Conservation (phyloP, 2,113 vertebrate genomes). For the Brachyhypopomus gauderio region DNA sequence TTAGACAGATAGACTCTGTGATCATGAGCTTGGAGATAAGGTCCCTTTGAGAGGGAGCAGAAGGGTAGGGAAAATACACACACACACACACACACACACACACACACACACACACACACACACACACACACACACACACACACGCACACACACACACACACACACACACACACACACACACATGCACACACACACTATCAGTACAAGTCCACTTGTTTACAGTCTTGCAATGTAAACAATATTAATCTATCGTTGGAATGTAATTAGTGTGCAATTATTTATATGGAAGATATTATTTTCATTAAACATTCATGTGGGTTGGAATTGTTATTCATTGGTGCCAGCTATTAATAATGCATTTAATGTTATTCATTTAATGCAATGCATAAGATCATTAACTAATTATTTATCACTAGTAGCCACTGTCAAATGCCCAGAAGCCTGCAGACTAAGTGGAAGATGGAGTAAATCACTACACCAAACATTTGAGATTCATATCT, state of each 20-base stretch:
- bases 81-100: constrained; percentile 34
- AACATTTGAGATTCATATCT: neutral
- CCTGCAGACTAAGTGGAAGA: neutral
- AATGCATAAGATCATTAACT: constrained; percentile 37
- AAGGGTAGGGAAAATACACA: constrained; percentile 31
- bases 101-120: constrained; percentile 28
- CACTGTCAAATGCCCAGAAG: neutral
- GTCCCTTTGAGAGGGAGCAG: constrained; percentile 69
- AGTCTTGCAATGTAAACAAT: constrained; percentile 38
- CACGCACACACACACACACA: constrained; percentile 28
- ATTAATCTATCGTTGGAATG: constrained; percentile 43
- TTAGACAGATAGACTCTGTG: constrained; percentile 75
- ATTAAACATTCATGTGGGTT: constrained; percentile 51
- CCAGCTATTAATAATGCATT: constrained; percentile 39
- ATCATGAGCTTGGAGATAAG: constrained; percentile 72
- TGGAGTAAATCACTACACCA: neutral
- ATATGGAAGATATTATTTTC: constrained; percentile 45
- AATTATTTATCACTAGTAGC: constrained; percentile 15
- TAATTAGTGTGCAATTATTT: constrained; percentile 45
- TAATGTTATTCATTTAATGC: constrained; percentile 49
- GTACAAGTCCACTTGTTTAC: constrained; percentile 40
- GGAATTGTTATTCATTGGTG: constrained; percentile 37
- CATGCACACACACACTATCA: neutral
- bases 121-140: neutral
- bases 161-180: constrained; percentile 30